Evolutionary conservation across 2,797 vertebrate genomes (phyloP).

Genomic region (Phrynocephalus vlangalii): DNA sequence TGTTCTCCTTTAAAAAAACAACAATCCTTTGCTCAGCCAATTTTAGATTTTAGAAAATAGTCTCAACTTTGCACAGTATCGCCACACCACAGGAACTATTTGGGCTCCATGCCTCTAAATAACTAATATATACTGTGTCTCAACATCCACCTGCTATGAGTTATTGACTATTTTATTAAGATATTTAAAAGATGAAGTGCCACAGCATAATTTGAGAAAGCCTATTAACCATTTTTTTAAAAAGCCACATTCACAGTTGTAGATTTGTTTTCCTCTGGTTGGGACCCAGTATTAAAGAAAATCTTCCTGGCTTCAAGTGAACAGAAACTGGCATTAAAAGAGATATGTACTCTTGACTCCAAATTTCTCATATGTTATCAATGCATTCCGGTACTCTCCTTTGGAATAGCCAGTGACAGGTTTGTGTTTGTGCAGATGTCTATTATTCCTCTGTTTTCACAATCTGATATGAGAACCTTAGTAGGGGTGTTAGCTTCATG

Average conservation of each 20-base stretch:
- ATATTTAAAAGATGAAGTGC: background rate
- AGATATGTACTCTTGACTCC: conserved; percentile 21
- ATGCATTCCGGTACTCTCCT: conserved; percentile 72
- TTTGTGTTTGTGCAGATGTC: background rate
- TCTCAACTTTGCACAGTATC: background rate
- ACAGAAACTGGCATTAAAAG: conserved; percentile 3
- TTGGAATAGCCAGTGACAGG: conserved; percentile 68
- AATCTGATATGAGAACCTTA: conserved; percentile 26
- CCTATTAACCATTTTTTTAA: background rate
- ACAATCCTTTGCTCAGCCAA: no score
- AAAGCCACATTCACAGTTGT: background rate
- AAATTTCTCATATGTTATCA: conserved; percentile 47
- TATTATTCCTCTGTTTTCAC: conserved; percentile 41
- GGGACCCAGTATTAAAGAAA: background rate
- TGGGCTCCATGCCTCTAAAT: background rate
- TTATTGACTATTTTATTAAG: background rate
- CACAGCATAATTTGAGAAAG: background rate
- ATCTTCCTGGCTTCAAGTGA: background rate
- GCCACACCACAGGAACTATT: background rate
- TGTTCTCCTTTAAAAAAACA: no score
- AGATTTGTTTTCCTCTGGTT: background rate
- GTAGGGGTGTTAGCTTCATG: background rate
- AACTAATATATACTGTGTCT: background rate
- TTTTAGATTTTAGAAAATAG: no score
- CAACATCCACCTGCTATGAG: background rate